Evolutionary conservation across 2,113 vertebrate species (phyloP).

Genomic region (Coreoperca whiteheadi): DNA sequence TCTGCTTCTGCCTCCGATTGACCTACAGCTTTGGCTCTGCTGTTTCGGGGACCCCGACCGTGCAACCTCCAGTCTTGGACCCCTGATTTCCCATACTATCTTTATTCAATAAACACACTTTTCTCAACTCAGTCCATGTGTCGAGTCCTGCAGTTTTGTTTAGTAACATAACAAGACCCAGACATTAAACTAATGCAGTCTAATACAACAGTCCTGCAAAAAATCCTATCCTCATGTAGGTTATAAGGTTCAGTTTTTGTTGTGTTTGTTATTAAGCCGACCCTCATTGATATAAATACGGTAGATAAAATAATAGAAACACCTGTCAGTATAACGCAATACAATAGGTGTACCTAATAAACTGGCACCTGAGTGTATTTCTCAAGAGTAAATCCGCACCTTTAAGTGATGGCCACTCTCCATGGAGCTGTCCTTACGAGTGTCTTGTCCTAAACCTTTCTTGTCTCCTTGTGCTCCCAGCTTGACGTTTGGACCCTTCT

Average conservation of each 20-base stretch:
- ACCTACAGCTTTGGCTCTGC: too few species aligned
- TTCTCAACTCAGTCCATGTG: too few species aligned
- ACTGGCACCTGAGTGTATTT: background rate
- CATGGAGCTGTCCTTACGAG: slow-evolving; percentile 81
- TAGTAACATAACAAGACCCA: slow-evolving; percentile 28
- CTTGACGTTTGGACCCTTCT: slow-evolving; percentile 94
- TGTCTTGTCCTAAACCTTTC: slow-evolving; percentile 88
- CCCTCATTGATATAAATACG: background rate
- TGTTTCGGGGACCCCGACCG: too few species aligned
- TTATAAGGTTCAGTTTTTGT: too few species aligned
- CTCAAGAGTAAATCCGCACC: slow-evolving; percentile 47
- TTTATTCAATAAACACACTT: too few species aligned
- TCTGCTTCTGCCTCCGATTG: too few species aligned
- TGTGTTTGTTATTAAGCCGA: background rate
- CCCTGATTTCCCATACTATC: too few species aligned
- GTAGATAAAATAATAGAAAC: background rate
- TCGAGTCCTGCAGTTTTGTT: too few species aligned
- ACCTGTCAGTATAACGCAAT: background rate
- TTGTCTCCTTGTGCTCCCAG: slow-evolving; percentile 94
- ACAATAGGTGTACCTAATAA: background rate
- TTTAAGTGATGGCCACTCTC: slow-evolving; percentile 80
- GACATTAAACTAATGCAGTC: background rate
- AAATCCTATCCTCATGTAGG: background rate
- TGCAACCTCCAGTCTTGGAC: too few species aligned
- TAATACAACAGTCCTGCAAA: background rate